Evolutionary conservation across 2,888 invertebrate species (phyloP).

Genomic region (Molorchus minor): DNA sequence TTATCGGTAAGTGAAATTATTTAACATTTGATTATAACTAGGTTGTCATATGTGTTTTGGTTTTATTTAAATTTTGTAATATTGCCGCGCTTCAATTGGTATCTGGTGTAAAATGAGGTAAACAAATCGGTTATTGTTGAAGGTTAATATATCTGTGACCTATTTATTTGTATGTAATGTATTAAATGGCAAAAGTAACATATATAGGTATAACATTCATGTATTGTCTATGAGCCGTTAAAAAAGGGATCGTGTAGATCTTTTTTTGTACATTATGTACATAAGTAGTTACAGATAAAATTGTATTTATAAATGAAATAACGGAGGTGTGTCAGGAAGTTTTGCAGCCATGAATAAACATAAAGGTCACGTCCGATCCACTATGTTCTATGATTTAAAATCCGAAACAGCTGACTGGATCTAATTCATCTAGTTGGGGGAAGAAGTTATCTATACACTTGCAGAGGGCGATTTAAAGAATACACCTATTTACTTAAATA

Average conservation of each 20-base stretch:
- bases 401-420: conserved; percentile 21
- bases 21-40: conserved; percentile 34
- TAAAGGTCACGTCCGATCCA: conserved; percentile 7
- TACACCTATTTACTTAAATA: conserved; percentile 54
- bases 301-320: conserved; percentile 4
- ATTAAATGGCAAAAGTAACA: no score
- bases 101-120: no score
- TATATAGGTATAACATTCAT: no score
- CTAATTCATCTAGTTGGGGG: conserved; percentile 32
- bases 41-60: conserved; percentile 29
- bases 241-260: no score
- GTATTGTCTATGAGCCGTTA: no score
- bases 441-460: conserved; percentile 37
- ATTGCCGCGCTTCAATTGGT: conserved; percentile 25
- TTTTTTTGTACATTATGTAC: no score
- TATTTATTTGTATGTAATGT: conserved; percentile 13
- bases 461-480: conserved; percentile 32
- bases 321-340: neutral
- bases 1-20: conserved; percentile 41
- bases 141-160: no score
- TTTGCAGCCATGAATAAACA: conserved; percentile 8
- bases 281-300: neutral
- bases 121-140: no score
- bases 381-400: conserved; percentile 3
- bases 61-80: conserved; percentile 19